Conservation (phyloP, 2,113 vertebrate species). For the Atractosteus spatula region DNA sequence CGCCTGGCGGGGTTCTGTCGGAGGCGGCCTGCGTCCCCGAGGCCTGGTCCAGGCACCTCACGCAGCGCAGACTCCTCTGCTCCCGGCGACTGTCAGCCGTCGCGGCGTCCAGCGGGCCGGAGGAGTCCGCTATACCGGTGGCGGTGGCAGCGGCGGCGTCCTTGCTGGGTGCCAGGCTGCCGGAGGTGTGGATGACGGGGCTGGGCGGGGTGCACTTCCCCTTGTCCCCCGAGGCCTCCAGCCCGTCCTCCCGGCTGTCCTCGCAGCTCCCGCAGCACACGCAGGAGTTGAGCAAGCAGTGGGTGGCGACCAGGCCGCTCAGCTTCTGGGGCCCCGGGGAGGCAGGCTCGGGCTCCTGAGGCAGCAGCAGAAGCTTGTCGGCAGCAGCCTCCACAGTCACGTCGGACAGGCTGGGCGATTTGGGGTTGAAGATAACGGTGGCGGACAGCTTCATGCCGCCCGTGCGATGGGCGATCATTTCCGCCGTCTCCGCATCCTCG, state of each 20-base stretch:
- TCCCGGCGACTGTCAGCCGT: constrained; percentile 49
- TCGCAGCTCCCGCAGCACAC: constrained; percentile 91
- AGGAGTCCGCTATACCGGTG: constrained; percentile 40
- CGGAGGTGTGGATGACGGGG: constrained; percentile 57
- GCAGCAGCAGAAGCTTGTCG: constrained; percentile 53
- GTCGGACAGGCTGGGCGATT: constrained; percentile 70
- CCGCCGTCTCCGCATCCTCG: constrained; percentile 75
- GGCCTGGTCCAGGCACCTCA: constrained; percentile 73
- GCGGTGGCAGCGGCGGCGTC: constrained; percentile 33
- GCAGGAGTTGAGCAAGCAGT: constrained; percentile 88
- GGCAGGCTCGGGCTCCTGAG: constrained; percentile 31
- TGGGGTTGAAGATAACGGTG: constrained; percentile 95
- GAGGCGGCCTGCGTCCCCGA: constrained; percentile 51
- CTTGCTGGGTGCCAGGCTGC: constrained; percentile 61
- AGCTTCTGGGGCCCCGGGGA: constrained; percentile 62
- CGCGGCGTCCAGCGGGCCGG: constrained; percentile 40
- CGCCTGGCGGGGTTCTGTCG: constrained; percentile 39
- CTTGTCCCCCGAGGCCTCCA: constrained; percentile 42
- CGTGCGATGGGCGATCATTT: constrained; percentile 89
- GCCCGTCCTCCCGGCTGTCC: constrained; percentile 70
- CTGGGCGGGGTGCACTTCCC: constrained; percentile 52
- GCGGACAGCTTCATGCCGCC: constrained; percentile 97
- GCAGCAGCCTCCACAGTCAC: constrained; percentile 41
- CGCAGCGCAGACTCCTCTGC: constrained; percentile 49
- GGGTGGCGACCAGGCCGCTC: constrained; percentile 72